A percentile compares a stretch with the other conserved stretches of the same genome.
These are phyloP conservation scores for Drosophila kuntzei DNA, from an alignment of 2,888 invertebrate genomes.

Conservation along the genomic window DNA sequence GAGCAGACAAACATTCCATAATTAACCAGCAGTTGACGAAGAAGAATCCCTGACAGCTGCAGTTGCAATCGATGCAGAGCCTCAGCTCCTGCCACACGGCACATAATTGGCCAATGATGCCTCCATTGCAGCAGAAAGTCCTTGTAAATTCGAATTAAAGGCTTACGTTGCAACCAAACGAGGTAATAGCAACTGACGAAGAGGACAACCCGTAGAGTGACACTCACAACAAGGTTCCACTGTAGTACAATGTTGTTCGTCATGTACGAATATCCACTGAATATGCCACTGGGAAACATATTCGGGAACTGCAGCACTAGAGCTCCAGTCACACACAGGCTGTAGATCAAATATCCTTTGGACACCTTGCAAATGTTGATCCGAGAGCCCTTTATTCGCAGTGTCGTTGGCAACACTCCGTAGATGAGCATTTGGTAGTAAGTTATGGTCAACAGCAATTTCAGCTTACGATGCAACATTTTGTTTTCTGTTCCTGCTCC, in stretches of 20 bases:
- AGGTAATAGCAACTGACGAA: slow-evolving; percentile 40
- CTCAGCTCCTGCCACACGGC: slow-evolving; percentile 11
- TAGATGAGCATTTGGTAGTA: slow-evolving; percentile 50
- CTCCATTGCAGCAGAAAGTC: slow-evolving; percentile 39
- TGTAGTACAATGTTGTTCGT: slow-evolving; percentile 54
- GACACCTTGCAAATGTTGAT: slow-evolving; percentile 28
- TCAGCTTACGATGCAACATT: slow-evolving; percentile 62
- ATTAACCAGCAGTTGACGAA: slow-evolving; percentile 29
- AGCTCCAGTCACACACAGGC: slow-evolving; percentile 14
- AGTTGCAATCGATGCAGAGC: slow-evolving; percentile 37
- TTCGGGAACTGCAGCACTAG: slow-evolving; percentile 36
- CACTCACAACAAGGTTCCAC: slow-evolving; percentile 19
- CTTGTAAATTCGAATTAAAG: slow-evolving; percentile 41
- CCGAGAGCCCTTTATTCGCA: slow-evolving; percentile 6
- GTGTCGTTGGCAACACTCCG: slow-evolving; percentile 50
- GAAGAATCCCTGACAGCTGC: slow-evolving; percentile 28
- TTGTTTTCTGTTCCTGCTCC: neutral
- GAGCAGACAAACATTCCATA: slow-evolving; percentile 28
- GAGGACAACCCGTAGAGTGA: slow-evolving; percentile 3
- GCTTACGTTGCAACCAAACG: slow-evolving; percentile 50
- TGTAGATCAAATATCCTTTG: slow-evolving; percentile 52
- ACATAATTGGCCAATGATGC: slow-evolving; percentile 13
- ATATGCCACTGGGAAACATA: slow-evolving; percentile 5
- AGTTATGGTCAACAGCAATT: slow-evolving; percentile 23
- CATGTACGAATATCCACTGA: slow-evolving; percentile 37